phyloP scores from a whole-genome alignment of 2,797 vertebrate genomes.

The Eurystomus glaucurus region DNA sequence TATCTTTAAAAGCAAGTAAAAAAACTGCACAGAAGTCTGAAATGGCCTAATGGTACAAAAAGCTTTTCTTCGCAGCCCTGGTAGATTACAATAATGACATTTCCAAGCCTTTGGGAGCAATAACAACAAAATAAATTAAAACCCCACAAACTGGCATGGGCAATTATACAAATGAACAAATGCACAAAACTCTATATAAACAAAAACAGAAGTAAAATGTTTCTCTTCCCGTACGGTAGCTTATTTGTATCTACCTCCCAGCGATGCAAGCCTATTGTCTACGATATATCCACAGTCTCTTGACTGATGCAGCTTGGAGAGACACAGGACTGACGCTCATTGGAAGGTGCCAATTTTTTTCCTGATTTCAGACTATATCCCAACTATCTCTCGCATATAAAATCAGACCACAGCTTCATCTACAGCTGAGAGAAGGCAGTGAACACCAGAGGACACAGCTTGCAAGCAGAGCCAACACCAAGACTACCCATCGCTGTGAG shows the following conservation, averaged over 20 bases:
- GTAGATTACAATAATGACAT: not conserved
- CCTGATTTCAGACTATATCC: not conserved
- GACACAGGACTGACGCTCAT: not conserved
- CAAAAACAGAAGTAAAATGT: not conserved
- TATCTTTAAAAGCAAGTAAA: not conserved
- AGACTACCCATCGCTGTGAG: fast-evolving
- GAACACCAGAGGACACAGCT: not conserved
- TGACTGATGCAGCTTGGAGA: not conserved
- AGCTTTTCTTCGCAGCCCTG: not conserved
- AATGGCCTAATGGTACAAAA: not conserved
- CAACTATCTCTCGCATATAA: not conserved
- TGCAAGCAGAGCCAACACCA: not conserved
- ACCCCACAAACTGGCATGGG: not conserved
- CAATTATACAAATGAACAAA: not conserved
- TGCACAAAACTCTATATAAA: not conserved
- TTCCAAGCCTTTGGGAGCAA: not conserved
- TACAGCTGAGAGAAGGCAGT: not conserved
- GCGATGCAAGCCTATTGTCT: not conserved
- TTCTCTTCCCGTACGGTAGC: not conserved
- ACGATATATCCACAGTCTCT: not conserved
- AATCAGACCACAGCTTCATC: not conserved
- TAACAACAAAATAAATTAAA: not conserved
- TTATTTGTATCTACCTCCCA: not conserved
- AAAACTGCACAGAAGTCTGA: not conserved
- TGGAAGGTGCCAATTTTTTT: not conserved